These are phyloP conservation scores for Eulemur rubriventer DNA, from an alignment of 2,797 vertebrate genomes.

Conservation along the genomic window DNA sequence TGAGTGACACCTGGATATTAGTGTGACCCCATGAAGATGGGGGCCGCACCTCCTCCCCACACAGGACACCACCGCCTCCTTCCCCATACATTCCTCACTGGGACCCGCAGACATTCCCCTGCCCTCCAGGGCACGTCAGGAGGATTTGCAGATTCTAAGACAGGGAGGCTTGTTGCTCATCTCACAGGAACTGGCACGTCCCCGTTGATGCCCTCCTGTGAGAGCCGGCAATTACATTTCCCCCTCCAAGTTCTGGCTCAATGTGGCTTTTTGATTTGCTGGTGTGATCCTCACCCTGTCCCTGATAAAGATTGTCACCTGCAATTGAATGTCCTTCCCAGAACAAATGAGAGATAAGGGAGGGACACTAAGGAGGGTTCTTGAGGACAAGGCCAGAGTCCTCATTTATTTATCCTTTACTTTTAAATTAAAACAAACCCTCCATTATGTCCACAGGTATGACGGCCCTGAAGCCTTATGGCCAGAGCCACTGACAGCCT, in stretches of 20 bases:
- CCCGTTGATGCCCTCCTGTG: background rate
- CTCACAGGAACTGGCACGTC: background rate
- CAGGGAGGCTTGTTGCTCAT: background rate
- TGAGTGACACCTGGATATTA: background rate
- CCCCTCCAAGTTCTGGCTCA: background rate
- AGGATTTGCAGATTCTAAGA: background rate
- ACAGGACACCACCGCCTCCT: fast-evolving
- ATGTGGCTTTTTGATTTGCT: conserved; percentile 50
- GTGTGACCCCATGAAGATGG: background rate
- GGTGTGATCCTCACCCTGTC: background rate
- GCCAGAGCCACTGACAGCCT: background rate
- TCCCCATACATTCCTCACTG: background rate
- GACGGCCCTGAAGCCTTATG: background rate
- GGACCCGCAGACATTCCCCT: background rate
- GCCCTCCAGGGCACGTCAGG: background rate
- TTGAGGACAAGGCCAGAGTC: background rate
- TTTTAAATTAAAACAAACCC: background rate
- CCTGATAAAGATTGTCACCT: conserved; percentile 39
- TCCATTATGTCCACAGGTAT: background rate
- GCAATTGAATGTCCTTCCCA: background rate
- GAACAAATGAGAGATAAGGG: background rate
- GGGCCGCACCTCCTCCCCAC: background rate
- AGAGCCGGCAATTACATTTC: conserved; percentile 47
- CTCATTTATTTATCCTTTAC: background rate
- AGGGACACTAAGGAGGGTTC: background rate